Evolutionary conservation across 2,113 vertebrate genomes (phyloP), one percentile per base, ranked within the genome.

Genomic region (Bucco capensis): DNA sequence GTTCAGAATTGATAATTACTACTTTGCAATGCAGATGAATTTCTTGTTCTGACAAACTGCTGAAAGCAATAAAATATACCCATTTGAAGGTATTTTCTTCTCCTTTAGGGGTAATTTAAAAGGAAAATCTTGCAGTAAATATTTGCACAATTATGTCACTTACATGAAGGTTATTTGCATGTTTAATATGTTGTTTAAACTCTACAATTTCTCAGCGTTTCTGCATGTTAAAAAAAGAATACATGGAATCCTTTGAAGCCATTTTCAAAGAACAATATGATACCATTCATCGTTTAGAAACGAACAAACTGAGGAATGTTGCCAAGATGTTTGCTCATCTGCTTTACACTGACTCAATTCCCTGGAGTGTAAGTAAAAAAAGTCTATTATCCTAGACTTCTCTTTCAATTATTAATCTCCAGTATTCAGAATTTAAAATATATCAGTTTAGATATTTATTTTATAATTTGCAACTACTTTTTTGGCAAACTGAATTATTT

Each of bases 231-330:
- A 99, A 99, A 97, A 99, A 99, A 73, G 99, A 99, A 89, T 99
- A 99, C 70, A 99, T 99, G 99, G 99, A 99, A 96, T 98, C 98
- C 69, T 99, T 99, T 92, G 99, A 99, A 97, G 98, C 97, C 47
- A 99, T 99, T 97, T 99, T 99, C 94, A 97, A 98, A 61, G 99
- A 99, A 83, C 99, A 99, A 23, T 99, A 99, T 11, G 98, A 99
- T 30, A 99, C 99, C 14, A 99, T 99, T 91, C 99, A 99, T 96
- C 98, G 99, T 31, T 97, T 99, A 92, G 99, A 99, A 97, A 99
- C 99, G 24, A 99, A 99, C 98, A 99, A 99, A 90, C 96, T 99
- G 91, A 98, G 99, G 92, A 99, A 99, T 35, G 99, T 99, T 92
- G 99, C 99, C 50, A 98, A 99, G 58, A 98, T 99, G 98, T 99